These are phyloP conservation scores for Stenodera caucasica DNA, from an alignment of 2,888 invertebrate genomes.

Conservation along the genomic window DNA sequence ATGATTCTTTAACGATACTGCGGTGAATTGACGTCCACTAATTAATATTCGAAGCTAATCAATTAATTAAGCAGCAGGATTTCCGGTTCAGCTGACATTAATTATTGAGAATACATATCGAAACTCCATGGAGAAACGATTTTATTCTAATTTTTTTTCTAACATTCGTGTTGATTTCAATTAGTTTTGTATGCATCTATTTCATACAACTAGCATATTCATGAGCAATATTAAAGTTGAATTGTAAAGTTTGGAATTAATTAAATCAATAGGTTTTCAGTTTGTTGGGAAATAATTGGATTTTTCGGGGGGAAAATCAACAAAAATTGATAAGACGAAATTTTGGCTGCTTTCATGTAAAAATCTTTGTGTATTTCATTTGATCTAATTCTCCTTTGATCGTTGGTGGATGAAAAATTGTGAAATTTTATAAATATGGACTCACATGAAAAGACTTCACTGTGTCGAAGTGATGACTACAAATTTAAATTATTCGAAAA, in stretches of 20 bases:
- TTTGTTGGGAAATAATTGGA: no score
- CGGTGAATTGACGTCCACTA: constrained; percentile 13
- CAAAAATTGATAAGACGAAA: no score
- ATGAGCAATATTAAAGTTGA: constrained; percentile 15
- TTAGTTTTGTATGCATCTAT: not conserved
- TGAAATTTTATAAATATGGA: no score
- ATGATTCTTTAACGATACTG: not conserved
- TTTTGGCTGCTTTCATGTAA: no score
- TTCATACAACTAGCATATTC: not conserved
- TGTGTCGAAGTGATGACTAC: no score
- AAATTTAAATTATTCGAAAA: not conserved
- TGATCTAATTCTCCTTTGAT: no score
- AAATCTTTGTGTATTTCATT: no score
- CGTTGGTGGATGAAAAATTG: no score
- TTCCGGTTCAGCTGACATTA: constrained; percentile 32
- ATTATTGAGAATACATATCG: constrained; percentile 21
- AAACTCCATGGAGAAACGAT: no score
- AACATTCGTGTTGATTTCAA: not conserved
- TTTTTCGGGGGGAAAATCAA: no score
- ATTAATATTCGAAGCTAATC: constrained; percentile 35
- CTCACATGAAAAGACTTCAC: no score
- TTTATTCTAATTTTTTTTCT: no score
- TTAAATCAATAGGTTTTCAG: constrained; percentile 21
- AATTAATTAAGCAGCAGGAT: constrained; percentile 34
- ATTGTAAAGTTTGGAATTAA: constrained; percentile 24